Evolutionary conservation across 1,140 invertebrate species (phyloP), one percentile per base, ranked within the genome.

Genomic region (Plutomurus gul): DNA sequence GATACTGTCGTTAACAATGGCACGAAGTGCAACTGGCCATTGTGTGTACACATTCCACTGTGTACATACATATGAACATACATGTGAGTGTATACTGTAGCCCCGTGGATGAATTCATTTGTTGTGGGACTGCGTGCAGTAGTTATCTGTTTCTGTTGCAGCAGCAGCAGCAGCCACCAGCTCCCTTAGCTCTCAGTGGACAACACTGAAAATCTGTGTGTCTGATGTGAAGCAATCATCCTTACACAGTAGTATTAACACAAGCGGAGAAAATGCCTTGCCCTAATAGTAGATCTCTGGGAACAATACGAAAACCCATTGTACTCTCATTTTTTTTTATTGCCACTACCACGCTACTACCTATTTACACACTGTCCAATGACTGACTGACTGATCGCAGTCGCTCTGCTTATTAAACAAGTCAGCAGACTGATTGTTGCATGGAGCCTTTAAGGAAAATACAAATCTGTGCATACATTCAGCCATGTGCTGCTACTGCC

Each of bases 251-350:
- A 49, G n/a, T n/a, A n/a, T n/a, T n/a, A n/a, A n/a, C n/a, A n/a
- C n/a, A n/a, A n/a, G n/a, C n/a, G n/a, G n/a, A n/a, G n/a, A n/a
- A n/a, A n/a, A n/a, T n/a, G 56, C 56, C 27, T 25, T 65, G 56
- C 25, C 56, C 56, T 65, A 60, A 60, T 60, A 65, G n/a, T 65
- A 2, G 11, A 25, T 65, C 27, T 27, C 30, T 16, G 16, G 25
- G n/a, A 27, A 65, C 56, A 65, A 33, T 33, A 33, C 30, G 16
- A 65, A 65, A 65, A 27, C 27, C 36, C 56, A 65, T 65, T 65
- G 56, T 65, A 65, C 56, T 65, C 56, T 65, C 56, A 33, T 65
- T 65, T 51, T 65, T 65, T 65, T 65, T 65, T 65, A 65, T 65
- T 65, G 27, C 56, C 25, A 65, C 56, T 65, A 65, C 56, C 27